Conservation (phyloP, 2,888 invertebrate species). For the Andrena trimmerana region DNA sequence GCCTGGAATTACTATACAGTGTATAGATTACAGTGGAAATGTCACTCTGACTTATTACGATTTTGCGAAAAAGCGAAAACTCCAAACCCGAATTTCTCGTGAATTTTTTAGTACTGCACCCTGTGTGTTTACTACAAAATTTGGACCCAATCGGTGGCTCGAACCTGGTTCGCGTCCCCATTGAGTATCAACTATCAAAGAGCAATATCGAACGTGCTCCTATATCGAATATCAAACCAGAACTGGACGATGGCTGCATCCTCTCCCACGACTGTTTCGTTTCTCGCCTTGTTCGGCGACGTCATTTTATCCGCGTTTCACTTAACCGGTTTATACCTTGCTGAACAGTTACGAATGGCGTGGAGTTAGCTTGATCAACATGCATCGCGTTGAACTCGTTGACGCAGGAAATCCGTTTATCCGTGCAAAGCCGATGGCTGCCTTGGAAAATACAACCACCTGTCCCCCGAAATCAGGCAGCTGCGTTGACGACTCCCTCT, state of each 20-base stretch:
- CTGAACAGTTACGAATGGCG: constrained; percentile 33
- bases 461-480: constrained; percentile 34
- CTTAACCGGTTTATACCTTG: constrained; percentile 42
- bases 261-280: constrained; percentile 4
- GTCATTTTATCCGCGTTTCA: constrained; percentile 27
- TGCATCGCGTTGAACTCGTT: constrained; percentile 23
- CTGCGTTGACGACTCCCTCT: constrained; percentile 30
- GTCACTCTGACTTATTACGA: too few relatives aligned
- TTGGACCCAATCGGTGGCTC: too few relatives aligned
- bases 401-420: constrained; percentile 55
- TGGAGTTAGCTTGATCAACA: constrained; percentile 32
- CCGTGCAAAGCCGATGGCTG: constrained; percentile 36
- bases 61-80: too few relatives aligned
- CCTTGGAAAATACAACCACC: constrained; percentile 38
- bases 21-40: too few relatives aligned
- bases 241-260: constrained; percentile 15
- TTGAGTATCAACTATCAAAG: neutral
- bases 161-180: too few relatives aligned
- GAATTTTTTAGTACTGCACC: too few relatives aligned
- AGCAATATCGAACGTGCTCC: neutral
- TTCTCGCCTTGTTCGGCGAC: constrained; percentile 10
- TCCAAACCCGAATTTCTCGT: too few relatives aligned
- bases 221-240: constrained; percentile 5
- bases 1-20: too few relatives aligned
- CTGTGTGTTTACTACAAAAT: too few relatives aligned